Evolutionary conservation across 2,888 invertebrate genomes (phyloP), one percentile per base, ranked within the genome.

Genomic region (Itoplectis maculator): DNA sequence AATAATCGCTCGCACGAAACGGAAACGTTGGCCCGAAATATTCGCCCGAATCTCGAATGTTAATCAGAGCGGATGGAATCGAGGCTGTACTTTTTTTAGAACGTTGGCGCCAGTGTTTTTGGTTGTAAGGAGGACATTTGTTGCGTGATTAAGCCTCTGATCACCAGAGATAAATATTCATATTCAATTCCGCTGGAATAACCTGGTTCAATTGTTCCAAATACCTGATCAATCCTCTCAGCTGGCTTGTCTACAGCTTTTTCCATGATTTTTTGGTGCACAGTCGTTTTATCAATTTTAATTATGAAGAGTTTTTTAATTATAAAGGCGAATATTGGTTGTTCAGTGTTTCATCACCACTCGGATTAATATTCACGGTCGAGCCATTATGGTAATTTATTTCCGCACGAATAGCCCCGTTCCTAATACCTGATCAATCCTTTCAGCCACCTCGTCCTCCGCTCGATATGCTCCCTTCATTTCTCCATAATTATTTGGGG

Each of bases 161-260:
- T n/a, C n/a, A n/a, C n/a, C n/a, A n/a, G n/a, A n/a, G n/a, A 69
- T 75, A 29, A 70, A 75, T 75, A 80, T 80, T 47, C 15, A 47
- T 47, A 5, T 6, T 15, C 6, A 4, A 15, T 15, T 3, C n/a
- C n/a, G 7, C 6, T 75, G 59, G 47, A 65, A 69, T 75, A 80
- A 65, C 37, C 15, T 35, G 37, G 15, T 7, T 13, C 13, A 8
- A 29, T 51, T 63, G 42, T 65, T 49, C 23, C 18, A 68, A 73
- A 73, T 79, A 59, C 40, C 40, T 45, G 66, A 79, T 79, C 73
- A 68, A 66, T 70, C 18, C n/a, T 70, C 23, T 37, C n/a, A n/a
- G n/a, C n/a, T n/a, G n/a, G n/a, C n/a, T n/a, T n/a, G n/a, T n/a
- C n/a, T n/a, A n/a, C n/a, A n/a, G n/a, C n/a, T n/a, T n/a, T n/a